Base-by-base conservation (phyloP, 2,888 invertebrate genomes). In the Habrosyne pyritoides region DNA sequence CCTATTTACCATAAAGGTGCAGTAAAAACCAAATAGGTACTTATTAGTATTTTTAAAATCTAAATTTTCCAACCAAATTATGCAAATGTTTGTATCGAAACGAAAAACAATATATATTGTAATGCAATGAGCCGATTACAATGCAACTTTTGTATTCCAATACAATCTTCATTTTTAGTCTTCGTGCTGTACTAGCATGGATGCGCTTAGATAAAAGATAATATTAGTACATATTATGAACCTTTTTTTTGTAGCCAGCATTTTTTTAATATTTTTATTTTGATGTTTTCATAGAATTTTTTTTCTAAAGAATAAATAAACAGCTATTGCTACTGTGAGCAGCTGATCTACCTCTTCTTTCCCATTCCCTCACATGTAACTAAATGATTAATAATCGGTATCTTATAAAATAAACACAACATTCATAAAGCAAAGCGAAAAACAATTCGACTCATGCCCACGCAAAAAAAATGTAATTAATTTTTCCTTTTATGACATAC, bases 81-180 rank as follows among this genome's bases (percentile, higher is more conserved):
- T 50, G 50, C 50, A 30, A 50, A 50, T 50, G 24, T 49, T 49
- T 26, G 48, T 14, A 50, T 28, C 50, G 22, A 48, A 22, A 24
- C 24, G 14, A 49, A 26, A 49, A 10, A 18, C 26, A 14, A 28
- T 50, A 18, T 28, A 18, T 49, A 50, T 60, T 61, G 60, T 61
- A 60, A 60, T 55, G 57, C 72, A 76, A 81, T 77, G 63, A 79
- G 68, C n/a, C 65, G 42, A 75, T 81, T 77, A 59, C 50, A 55
- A 81, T 82, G 76, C 77, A 56, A 67, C 56, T 53, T 66, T 58
- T 61, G 72, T 66, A 57, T 63, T 65, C 55, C 66, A 69, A 78
- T 73, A 64, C 61, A 48, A 54, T 54, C 46, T 66, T 60, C 63
- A 63, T 59, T 64, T 50, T 63, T 60, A 57, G 60, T 60, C 63